These are phyloP conservation scores for Doris montereyensis DNA, from an alignment of 2,888 invertebrate genomes.

Conservation along the genomic window DNA sequence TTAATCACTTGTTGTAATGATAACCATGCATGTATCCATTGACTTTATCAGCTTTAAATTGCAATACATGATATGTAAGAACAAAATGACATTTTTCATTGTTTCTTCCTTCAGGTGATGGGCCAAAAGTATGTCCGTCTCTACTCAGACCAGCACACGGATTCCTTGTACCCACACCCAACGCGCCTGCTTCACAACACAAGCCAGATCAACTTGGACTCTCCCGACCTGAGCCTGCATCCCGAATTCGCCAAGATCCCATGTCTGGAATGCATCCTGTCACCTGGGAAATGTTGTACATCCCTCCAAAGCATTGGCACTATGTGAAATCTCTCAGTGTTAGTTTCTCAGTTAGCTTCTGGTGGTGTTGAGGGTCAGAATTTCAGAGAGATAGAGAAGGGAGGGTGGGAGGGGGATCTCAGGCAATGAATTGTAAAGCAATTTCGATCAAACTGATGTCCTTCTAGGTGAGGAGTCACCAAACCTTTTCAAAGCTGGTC, in stretches of 20 bases:
- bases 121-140: constrained; percentile 92
- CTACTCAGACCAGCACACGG: constrained; percentile 82
- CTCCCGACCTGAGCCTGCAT: constrained; percentile 82
- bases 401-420: not conserved
- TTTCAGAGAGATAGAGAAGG: not conserved
- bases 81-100: no score
- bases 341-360: constrained; percentile 97
- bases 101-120: constrained; percentile 78
- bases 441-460: not conserved
- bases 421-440: no score
- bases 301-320: constrained; percentile 98
- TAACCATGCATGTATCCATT: no score
- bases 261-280: constrained; percentile 80
- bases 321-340: constrained; percentile 89
- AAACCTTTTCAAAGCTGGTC: no score
- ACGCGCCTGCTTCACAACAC: constrained; percentile 87
- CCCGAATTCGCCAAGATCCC: constrained; percentile 78
- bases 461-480: no score
- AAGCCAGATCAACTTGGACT: constrained; percentile 88
- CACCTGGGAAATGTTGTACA: constrained; percentile 93
- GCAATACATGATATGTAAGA: no score
- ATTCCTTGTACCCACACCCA: constrained; percentile 85
- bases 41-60: no score
- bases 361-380: constrained; percentile 95
- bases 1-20: no score